phyloP scores from a whole-genome alignment of 2,797 vertebrate genomes.

The Coregonus suidteri region DNA sequence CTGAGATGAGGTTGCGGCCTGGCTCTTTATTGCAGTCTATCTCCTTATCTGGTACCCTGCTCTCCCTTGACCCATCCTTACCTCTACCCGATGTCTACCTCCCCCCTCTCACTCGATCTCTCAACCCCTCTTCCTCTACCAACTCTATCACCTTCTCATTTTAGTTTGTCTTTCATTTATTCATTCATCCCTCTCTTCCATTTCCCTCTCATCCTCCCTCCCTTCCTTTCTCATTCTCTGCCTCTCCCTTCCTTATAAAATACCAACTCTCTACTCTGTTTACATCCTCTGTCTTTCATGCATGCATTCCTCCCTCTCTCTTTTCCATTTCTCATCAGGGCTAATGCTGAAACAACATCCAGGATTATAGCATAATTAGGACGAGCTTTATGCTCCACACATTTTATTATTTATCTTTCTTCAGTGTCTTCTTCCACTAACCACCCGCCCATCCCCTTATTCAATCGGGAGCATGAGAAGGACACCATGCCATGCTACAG shows the following conservation, averaged over 20 bases:
- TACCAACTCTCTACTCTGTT: not conserved
- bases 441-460: not conserved
- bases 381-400: constrained; percentile 12
- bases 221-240: not conserved
- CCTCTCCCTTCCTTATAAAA: not conserved
- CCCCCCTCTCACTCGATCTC: not conserved
- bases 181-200: not conserved
- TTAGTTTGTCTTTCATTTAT: not conserved
- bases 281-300: not conserved
- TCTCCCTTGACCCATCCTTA: not conserved
- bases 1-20: not conserved
- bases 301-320: not conserved
- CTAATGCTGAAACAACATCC: constrained; percentile 34
- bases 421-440: not conserved
- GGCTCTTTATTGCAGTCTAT: not conserved
- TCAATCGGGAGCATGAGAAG: not conserved
- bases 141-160: not conserved
- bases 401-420: constrained; percentile 1
- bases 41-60: not conserved
- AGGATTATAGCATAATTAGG: constrained; percentile 37
- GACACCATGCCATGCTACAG: not conserved
- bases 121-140: not conserved
- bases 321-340: constrained; percentile 19
- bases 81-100: not conserved
- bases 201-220: not conserved